Base-by-base conservation (phyloP, 2,113 vertebrate genomes). In the Barnardius zonarius region DNA sequence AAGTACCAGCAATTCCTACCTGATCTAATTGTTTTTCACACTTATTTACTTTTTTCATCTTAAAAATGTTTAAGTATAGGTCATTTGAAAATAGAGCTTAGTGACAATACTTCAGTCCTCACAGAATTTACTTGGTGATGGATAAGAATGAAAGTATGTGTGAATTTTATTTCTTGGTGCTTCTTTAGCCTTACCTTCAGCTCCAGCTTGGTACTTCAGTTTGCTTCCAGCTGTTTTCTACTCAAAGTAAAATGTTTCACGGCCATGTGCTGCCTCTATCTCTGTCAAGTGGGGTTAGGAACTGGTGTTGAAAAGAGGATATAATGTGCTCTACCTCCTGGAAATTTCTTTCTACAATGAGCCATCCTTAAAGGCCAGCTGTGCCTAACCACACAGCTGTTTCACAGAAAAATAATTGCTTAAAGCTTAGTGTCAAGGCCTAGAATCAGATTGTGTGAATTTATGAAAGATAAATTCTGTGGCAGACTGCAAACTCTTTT, bases 271-370 rank as follows among this genome's bases (percentile, higher is more conserved):
- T 93, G 51, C 48, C 46, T 91, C 73, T 72, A 9, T 78, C 86
- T 81, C 86, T 90, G 86, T 93, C 90, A 94, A 62, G n/a, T 52
- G 48, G 86, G 69, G 69, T 90, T 90, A 81, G 90, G n/a, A 90
- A 63, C 68, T 81, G 68, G 64, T 90, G 73, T 88, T 86, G 77
- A 84, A 95, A 88, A 84, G 80, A 37, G 6, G 49, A 44, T 83
- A 39, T 24, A 81, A 51, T 74, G 61, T 35, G 59, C 25, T 90
- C 61, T 88, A 39, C n/a, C 79, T 92, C 46, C 79, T 90, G 78
- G 79, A 94, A 95, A 68, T 96, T 70, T n/a, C 28, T 55, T 88
- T 70, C 55, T 74, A 59, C 55, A 48, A 5, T 67, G 79, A 92
- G 14, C 63, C 51, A 43, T 83, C 68, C 83, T 96, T 78, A 88